Percentiles rank a stretch among this genome's conserved stretches.
Evolutionary conservation across 2,797 vertebrate genomes (phyloP).

Genomic region (Eurystomus glaucurus): DNA sequence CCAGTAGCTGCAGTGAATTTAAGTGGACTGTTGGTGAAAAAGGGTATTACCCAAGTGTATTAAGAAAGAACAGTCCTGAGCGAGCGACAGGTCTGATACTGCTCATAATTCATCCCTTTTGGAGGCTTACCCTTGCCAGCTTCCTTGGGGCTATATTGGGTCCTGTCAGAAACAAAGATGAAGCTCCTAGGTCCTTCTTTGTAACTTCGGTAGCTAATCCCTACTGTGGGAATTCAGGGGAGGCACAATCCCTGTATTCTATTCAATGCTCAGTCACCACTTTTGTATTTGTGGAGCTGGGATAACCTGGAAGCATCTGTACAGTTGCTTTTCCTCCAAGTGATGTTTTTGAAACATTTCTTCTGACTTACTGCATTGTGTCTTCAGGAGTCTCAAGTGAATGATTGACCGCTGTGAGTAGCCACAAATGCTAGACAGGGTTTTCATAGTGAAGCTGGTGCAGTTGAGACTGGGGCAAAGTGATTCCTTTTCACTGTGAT

Average conservation of each 20-base stretch:
- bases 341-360: not conserved
- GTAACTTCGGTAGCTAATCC: not conserved
- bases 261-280: not conserved
- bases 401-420: not conserved
- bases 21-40: not conserved
- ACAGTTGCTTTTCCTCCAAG: not conserved
- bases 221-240: not conserved
- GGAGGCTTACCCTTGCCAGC: not conserved
- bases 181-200: not conserved
- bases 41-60: not conserved
- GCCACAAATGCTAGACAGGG: not conserved
- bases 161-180: not conserved
- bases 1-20: not conserved
- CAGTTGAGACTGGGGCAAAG: not conserved
- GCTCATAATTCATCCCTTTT: not conserved
- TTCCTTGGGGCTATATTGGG: not conserved
- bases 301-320: not conserved
- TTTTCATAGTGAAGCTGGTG: not conserved
- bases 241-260: not conserved
- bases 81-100: accelerated
- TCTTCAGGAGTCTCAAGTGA: not conserved
- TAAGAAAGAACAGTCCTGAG: not conserved
- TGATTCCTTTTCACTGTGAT: not conserved
- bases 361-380: not conserved
- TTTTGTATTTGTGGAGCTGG: not conserved